Conservation (phyloP, 2,113 vertebrate species). For the Vireo altiloquus region DNA sequence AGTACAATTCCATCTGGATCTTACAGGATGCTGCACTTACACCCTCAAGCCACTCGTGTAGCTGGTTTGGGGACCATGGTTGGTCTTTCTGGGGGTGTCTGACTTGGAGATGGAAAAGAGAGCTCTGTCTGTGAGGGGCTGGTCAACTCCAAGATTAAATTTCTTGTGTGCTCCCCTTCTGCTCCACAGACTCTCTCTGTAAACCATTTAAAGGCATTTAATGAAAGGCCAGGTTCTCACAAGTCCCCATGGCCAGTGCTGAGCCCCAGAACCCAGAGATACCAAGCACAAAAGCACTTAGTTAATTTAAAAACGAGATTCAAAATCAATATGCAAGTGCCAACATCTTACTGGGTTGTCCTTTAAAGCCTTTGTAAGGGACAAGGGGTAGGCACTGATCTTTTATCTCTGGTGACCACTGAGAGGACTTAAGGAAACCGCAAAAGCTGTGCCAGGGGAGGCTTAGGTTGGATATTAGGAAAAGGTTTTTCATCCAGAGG, state of each 20-base stretch:
- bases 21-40: background rate
- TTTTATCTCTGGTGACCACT: background rate
- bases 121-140: background rate
- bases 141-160: background rate
- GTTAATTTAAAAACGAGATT: background rate
- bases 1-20: background rate
- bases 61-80: background rate
- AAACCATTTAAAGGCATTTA: background rate
- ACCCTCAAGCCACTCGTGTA: background rate
- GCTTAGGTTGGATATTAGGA: background rate
- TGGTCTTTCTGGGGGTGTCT: background rate
- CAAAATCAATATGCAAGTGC: background rate
- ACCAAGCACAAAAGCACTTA: background rate
- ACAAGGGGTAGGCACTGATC: background rate
- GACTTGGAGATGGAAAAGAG: background rate
- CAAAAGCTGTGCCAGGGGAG: background rate
- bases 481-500: background rate
- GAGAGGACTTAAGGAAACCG: background rate
- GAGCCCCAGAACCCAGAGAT: background rate
- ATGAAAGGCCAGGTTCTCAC: background rate
- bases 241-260: background rate
- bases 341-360: background rate
- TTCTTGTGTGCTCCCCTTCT: background rate
- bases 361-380: background rate
- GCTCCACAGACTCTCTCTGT: background rate